Percentiles rank a stretch among this genome's conserved stretches.
phyloP scores from a whole-genome alignment of 1,140 invertebrate species.

The Drosophila kurseongensis region DNA sequence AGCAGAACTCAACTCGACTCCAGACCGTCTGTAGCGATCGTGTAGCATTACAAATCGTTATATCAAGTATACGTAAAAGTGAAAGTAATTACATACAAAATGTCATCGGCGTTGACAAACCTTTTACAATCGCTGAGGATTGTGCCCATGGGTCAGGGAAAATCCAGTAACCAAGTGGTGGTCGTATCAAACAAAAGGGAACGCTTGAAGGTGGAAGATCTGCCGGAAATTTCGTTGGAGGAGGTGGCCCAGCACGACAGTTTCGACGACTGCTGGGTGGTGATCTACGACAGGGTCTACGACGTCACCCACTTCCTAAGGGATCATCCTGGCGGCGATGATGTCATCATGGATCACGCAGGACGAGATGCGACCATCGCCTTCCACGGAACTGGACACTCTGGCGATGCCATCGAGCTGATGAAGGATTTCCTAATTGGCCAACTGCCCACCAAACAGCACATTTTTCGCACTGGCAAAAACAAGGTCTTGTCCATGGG shows the following conservation, averaged over 20 bases:
- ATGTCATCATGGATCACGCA: slow-evolving; percentile 93
- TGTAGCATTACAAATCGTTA: slow-evolving; percentile 29
- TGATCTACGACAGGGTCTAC: slow-evolving; percentile 91
- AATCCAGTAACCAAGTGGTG: slow-evolving; percentile 36
- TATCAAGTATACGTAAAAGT: slow-evolving; percentile 50
- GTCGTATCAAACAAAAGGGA: slow-evolving; percentile 46
- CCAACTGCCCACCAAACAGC: slow-evolving; percentile 88
- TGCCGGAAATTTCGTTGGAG: slow-evolving; percentile 86
- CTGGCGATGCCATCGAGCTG: slow-evolving; percentile 86
- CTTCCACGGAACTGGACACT: slow-evolving; percentile 93
- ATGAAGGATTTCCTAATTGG: slow-evolving; percentile 90
- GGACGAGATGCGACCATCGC: slow-evolving; percentile 94
- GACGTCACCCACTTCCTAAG: slow-evolving; percentile 90
- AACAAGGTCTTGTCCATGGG: slow-evolving; percentile 73
- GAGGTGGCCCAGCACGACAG: slow-evolving; percentile 89
- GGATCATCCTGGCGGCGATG: slow-evolving; percentile 93
- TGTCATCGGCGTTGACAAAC: slow-evolving; percentile 72
- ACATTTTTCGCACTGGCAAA: slow-evolving; percentile 87
- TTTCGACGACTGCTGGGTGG: slow-evolving; percentile 88
- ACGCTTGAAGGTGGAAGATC: slow-evolving; percentile 28
- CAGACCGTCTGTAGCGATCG: slow-evolving; percentile 27
- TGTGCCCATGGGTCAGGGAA: slow-evolving; percentile 50
- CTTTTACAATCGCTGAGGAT: slow-evolving; percentile 70
- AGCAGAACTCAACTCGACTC: slow-evolving; percentile 42
- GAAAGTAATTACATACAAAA: slow-evolving; percentile 56